Evolutionary conservation across 1,140 invertebrate species (phyloP).

Genomic region (Heliothis virescens): DNA sequence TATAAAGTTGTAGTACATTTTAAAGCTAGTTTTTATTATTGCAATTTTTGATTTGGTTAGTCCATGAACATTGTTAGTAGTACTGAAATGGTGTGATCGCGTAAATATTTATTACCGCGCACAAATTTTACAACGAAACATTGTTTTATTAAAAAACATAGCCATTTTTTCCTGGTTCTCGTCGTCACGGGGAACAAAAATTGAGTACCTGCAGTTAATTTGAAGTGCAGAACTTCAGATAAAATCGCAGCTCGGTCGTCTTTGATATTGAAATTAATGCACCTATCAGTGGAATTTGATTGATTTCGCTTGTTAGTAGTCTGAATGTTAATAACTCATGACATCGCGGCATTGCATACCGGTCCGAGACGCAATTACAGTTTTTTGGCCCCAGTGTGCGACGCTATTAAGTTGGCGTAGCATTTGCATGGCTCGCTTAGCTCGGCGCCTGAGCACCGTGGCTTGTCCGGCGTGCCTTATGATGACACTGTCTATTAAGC

Average conservation of each 20-base stretch:
- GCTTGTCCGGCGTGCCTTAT: slow-evolving; percentile 51
- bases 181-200: neutral
- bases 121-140: neutral
- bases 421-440: slow-evolving; percentile 64
- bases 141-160: too few species aligned
- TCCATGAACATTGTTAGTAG: neutral
- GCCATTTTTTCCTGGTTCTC: neutral
- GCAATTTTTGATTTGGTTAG: slow-evolving; percentile 7
- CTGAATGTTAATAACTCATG: slow-evolving; percentile 45
- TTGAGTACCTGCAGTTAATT: slow-evolving; percentile 1
- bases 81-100: neutral
- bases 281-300: slow-evolving; percentile 41
- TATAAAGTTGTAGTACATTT: slow-evolving; percentile 46
- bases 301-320: slow-evolving; percentile 41
- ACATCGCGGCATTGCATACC: slow-evolving; percentile 34
- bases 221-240: slow-evolving; percentile 9
- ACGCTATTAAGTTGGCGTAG: slow-evolving; percentile 57
- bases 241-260: slow-evolving; percentile 6
- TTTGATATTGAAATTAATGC: slow-evolving; percentile 45
- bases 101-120: neutral
- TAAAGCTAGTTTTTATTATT: slow-evolving; percentile 38
- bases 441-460: slow-evolving; percentile 34
- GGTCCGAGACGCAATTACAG: slow-evolving; percentile 44
- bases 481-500: slow-evolving; percentile 49
- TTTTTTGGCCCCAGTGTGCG: slow-evolving; percentile 25